Base-by-base conservation (phyloP, 1,140 invertebrate genomes). In the Orius insidiosus region DNA sequence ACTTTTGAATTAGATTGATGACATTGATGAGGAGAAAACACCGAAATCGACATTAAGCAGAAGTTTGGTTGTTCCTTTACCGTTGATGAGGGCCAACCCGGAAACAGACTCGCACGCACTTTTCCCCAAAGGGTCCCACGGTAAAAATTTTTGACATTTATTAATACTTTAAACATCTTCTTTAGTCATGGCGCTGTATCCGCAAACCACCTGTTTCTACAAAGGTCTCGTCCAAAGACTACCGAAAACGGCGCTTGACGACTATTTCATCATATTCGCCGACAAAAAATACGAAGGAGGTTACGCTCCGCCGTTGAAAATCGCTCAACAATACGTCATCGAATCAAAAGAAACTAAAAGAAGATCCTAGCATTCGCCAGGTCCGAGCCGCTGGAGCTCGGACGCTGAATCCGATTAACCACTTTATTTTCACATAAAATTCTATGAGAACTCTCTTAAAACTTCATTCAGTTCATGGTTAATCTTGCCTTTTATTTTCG, bases 131-230 rank as follows among this genome's bases (percentile, higher is more conserved):
- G 82, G 81, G 51, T 81, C 86, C 3, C 76, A 92, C 48, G 77
- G 79, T 79, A 63, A 53, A 55, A n/a, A n/a, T n/a, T n/a, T n/a
- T 56, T 53, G 30, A 45, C 37, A 47, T 36, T 44, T 19, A 45
- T 19, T 36, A 36, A 36, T 14, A 16, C 34, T n/a, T n/a, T 16
- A 45, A 51, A 47, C 37, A 32, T 33, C 14, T 52, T 51, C 65
- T 69, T 46, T 65, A 73, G 93, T 98, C 0, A 81, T 97, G 76
- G 95, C 94, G 0, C 62, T 98, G 3, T 99, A 97, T 68, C 95
- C 95, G 11, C 93, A 97, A 68, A 98, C 95, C 0, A 98, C 95
- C 0, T 98, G 94, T 60, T 98, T 99, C 62, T 99, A 98, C 64
- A 81, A 92, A 64, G 93, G 86, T 0, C 71, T 95, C 5, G 81